These are phyloP conservation scores for Leucozona laternaria DNA, from an alignment of 2,888 invertebrate species.

Conservation along the genomic window DNA sequence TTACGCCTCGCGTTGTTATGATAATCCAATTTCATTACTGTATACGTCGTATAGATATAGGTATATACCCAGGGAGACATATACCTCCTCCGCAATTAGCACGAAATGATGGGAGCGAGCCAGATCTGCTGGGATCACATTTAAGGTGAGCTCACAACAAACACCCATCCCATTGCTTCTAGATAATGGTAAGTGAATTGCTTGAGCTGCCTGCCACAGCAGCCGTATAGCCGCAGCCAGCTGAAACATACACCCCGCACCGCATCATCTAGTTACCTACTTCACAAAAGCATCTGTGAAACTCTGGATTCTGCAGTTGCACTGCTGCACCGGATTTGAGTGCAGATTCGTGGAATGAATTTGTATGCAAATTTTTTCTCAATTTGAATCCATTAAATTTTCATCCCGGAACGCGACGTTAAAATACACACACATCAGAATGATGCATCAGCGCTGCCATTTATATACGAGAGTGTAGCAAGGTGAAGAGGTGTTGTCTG, in stretches of 20 bases:
- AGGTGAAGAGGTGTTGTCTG: constrained; percentile 26
- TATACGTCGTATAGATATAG: neutral
- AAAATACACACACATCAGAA: neutral
- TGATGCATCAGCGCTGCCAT: constrained; percentile 18
- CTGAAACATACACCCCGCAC: neutral
- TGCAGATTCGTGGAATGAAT: constrained; percentile 62
- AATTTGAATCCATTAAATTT: constrained; percentile 72
- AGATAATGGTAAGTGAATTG: constrained; percentile 62
- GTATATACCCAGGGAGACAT: constrained; percentile 1
- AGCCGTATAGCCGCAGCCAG: neutral
- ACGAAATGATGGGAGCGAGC: constrained; percentile 22
- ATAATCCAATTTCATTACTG: constrained; percentile 72
- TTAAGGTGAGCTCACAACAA: constrained; percentile 47
- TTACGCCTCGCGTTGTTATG: constrained; percentile 72
- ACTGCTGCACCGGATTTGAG: constrained; percentile 39
- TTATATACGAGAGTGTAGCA: neutral
- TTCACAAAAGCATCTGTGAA: constrained; percentile 19
- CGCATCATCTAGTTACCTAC: constrained; percentile 19
- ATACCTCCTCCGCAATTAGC: constrained; percentile 75
- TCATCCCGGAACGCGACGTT: constrained; percentile 40
- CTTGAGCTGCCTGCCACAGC: constrained; percentile 43
- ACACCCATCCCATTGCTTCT: constrained; percentile 72
- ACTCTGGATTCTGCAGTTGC: constrained; percentile 23
- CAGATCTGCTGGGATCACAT: constrained; percentile 46
- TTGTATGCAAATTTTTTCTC: constrained; percentile 73